These are phyloP conservation scores for Zaprionus camerounensis DNA, from an alignment of 1,140 invertebrate genomes.

Conservation along the genomic window DNA sequence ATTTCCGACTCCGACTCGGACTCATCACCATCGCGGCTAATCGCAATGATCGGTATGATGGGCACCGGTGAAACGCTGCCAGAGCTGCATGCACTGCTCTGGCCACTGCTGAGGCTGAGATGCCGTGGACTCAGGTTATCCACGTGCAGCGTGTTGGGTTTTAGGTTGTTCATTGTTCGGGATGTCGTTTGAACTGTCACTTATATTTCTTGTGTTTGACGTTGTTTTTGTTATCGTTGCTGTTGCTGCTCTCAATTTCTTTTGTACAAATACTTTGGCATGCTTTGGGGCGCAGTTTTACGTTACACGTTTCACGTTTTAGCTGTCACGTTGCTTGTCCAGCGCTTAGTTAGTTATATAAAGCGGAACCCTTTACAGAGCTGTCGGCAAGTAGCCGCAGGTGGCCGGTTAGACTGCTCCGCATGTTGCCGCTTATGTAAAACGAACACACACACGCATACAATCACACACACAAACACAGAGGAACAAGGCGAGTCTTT, in stretches of 20 bases:
- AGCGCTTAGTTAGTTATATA: conserved; percentile 43
- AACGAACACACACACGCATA: conserved; percentile 23
- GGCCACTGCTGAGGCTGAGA: conserved; percentile 50
- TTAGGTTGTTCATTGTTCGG: conserved; percentile 67
- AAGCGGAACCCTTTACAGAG: conserved; percentile 39
- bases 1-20: conserved; percentile 89
- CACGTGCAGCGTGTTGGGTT: conserved; percentile 66
- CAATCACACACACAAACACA: conserved; percentile 1
- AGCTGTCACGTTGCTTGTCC: conserved; percentile 38
- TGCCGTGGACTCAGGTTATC: conserved; percentile 34
- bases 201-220: conserved; percentile 13
- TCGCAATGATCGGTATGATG: conserved; percentile 76
- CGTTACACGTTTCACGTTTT: conserved; percentile 15
- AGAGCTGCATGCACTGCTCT: conserved; percentile 75
- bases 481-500: conserved; percentile 2
- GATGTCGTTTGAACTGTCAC: conserved; percentile 12
- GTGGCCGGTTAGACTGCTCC: conserved; percentile 48
- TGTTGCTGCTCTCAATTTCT: conserved; percentile 16
- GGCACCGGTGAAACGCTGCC: conserved; percentile 73
- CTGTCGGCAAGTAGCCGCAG: conserved; percentile 63
- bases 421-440: conserved; percentile 66
- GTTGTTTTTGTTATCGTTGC: conserved; percentile 21
- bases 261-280: conserved; percentile 48
- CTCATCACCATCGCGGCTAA: conserved; percentile 80
- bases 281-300: conserved; percentile 33